phyloP scores from a whole-genome alignment of 2,888 invertebrate species.

The Caprella mutica region DNA sequence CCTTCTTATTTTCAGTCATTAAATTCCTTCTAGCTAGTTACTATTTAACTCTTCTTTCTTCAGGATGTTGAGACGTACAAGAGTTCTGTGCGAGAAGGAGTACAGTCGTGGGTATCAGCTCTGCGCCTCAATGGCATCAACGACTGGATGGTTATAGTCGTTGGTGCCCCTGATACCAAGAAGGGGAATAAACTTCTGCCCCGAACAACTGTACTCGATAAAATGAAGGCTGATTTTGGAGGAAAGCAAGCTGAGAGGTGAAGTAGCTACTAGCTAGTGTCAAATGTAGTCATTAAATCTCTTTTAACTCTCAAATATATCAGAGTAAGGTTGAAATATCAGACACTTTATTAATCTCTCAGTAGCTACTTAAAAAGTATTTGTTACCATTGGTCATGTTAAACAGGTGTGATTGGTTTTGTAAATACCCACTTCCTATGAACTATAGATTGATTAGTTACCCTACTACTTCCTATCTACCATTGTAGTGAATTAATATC shows the following conservation, averaged over 20 bases:
- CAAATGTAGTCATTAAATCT: too few relatives aligned
- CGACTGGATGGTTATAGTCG: constrained; percentile 88
- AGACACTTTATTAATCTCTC: too few relatives aligned
- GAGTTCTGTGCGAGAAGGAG: constrained; percentile 71
- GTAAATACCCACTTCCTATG: background rate
- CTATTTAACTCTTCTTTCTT: too few relatives aligned
- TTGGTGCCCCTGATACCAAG: constrained; percentile 81
- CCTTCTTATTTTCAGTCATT: too few relatives aligned
- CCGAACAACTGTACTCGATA: constrained; percentile 84
- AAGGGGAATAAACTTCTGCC: constrained; percentile 83
- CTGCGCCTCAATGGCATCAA: constrained; percentile 58
- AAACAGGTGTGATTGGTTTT: background rate
- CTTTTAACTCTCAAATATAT: too few relatives aligned
- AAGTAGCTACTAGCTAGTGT: constrained; percentile 14
- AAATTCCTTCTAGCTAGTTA: too few relatives aligned
- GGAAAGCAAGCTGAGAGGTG: constrained; percentile 67
- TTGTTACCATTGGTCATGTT: background rate
- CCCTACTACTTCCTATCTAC: background rate
- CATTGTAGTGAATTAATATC: constrained; percentile 4
- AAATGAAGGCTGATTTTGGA: constrained; percentile 86
- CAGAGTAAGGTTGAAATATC: too few relatives aligned
- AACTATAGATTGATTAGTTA: background rate
- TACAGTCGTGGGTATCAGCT: constrained; percentile 73
- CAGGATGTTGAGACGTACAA: constrained; percentile 90
- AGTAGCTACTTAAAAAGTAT: too few relatives aligned